phyloP scores from a whole-genome alignment of 2,797 vertebrate species.

The Eospalax fontanierii region DNA sequence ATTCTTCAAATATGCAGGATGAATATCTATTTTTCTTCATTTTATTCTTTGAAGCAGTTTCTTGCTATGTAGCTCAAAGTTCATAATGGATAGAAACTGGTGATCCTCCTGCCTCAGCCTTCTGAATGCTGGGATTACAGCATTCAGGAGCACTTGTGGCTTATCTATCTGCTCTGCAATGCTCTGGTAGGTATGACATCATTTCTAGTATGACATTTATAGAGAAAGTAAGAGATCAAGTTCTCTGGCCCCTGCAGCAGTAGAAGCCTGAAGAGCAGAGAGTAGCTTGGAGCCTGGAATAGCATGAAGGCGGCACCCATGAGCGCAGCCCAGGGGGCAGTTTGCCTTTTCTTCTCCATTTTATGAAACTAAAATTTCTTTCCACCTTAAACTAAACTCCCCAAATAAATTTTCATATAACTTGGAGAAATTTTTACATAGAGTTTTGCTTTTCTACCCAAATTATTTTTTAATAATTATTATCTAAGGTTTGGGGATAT shows the following conservation, averaged over 20 bases:
- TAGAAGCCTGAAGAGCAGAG: constrained; percentile 80
- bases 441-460: constrained; percentile 11
- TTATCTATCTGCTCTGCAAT: not conserved
- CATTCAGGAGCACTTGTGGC: not conserved
- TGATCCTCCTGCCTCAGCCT: not conserved
- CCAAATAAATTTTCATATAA: constrained; percentile 13
- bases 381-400: constrained; percentile 62
- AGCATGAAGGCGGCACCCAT: constrained; percentile 83
- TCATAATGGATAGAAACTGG: not conserved
- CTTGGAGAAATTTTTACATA: constrained; percentile 49
- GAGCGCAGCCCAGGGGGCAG: constrained; percentile 86
- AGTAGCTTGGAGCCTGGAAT: constrained; percentile 80
- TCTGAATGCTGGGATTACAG: not conserved
- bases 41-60: not conserved
- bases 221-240: not conserved
- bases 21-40: not conserved
- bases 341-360: constrained; percentile 82
- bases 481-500: not conserved
- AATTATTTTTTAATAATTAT: constrained; percentile 13
- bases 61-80: not conserved
- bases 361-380: constrained; percentile 80
- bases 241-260: constrained; percentile 76
- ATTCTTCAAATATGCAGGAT: not conserved
- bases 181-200: constrained; percentile 64
- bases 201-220: constrained; percentile 38